Conservation (phyloP, 2,113 vertebrate species). For the Charina bottae region DNA sequence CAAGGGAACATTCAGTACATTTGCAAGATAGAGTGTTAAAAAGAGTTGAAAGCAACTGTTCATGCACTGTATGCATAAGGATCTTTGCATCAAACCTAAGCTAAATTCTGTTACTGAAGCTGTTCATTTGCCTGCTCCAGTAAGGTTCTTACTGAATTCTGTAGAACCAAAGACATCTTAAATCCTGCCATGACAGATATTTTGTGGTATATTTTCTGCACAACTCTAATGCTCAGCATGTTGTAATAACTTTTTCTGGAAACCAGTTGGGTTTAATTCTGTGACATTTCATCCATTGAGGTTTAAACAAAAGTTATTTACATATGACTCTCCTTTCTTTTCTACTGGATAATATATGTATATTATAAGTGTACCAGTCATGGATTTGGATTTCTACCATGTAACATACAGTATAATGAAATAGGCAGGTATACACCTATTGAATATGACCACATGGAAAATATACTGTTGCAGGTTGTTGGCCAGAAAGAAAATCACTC, state of each 20-base stretch:
- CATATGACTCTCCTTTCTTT: not conserved
- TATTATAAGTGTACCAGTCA: not conserved
- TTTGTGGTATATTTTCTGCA: conserved; percentile 11
- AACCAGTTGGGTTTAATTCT: not conserved
- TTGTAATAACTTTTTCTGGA: not conserved
- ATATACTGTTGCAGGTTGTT: not conserved
- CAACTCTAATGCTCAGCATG: not conserved
- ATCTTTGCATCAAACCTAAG: not conserved
- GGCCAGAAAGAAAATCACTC: not conserved
- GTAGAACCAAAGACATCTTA: conserved; percentile 9
- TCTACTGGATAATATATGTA: not conserved
- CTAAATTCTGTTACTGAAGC: not conserved
- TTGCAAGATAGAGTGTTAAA: conserved; percentile 8
- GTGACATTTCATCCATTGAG: not conserved
- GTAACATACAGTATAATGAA: not conserved
- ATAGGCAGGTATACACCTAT: no score
- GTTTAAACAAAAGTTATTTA: not conserved
- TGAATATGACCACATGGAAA: not conserved
- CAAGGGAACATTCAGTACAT: conserved; percentile 28
- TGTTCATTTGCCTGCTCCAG: not conserved
- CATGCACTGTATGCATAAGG: not conserved
- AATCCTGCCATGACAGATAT: conserved; percentile 2
- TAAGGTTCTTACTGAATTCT: conserved; percentile 6
- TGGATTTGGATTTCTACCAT: not conserved
- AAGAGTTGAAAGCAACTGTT: conserved; percentile 9